Evolutionary conservation across 2,888 invertebrate genomes (phyloP).

Genomic region (Xanthia icteritia): DNA sequence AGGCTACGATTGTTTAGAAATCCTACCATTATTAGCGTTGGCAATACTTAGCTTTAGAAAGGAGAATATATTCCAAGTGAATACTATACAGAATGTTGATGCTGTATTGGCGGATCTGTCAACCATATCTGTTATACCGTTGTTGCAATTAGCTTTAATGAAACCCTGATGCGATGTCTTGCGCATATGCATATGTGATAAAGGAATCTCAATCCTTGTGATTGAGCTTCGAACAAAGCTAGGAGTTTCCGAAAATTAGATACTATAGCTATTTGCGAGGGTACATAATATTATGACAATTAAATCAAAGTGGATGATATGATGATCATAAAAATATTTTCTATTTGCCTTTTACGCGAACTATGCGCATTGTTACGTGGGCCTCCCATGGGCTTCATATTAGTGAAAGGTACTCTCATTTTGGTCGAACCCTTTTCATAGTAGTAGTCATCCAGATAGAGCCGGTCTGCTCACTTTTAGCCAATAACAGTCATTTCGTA

Average conservation of each 20-base stretch:
- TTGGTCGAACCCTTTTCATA: not conserved
- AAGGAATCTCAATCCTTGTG: not conserved
- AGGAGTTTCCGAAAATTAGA: not conserved
- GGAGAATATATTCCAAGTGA: slow-evolving; percentile 94
- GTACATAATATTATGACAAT: slow-evolving; percentile 3
- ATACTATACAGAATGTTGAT: slow-evolving; percentile 95
- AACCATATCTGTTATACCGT: slow-evolving; percentile 95
- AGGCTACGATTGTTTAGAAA: slow-evolving; percentile 97
- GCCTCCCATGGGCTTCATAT: not conserved
- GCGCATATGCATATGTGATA: slow-evolving; percentile 60
- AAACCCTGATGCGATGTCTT: slow-evolving; percentile 77
- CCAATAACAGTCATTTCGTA: not conserved
- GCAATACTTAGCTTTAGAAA: slow-evolving; percentile 96
- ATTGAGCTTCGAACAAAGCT: slow-evolving; percentile 1
- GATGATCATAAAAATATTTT: slow-evolving; percentile 13
- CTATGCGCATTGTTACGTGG: slow-evolving; percentile 1
- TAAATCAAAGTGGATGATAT: slow-evolving; percentile 15
- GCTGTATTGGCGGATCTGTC: slow-evolving; percentile 96
- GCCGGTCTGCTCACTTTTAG: slow-evolving; percentile 3
- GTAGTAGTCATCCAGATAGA: not conserved
- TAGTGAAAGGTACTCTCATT: slow-evolving; percentile 1
- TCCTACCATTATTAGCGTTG: slow-evolving; percentile 96
- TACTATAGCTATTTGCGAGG: slow-evolving; percentile 9
- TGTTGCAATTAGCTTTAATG: slow-evolving; percentile 95
- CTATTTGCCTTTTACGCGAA: slow-evolving; percentile 11